These are phyloP conservation scores for Peromyscus leucopus DNA, from an alignment of 2,113 vertebrate genomes.

Conservation along the genomic window DNA sequence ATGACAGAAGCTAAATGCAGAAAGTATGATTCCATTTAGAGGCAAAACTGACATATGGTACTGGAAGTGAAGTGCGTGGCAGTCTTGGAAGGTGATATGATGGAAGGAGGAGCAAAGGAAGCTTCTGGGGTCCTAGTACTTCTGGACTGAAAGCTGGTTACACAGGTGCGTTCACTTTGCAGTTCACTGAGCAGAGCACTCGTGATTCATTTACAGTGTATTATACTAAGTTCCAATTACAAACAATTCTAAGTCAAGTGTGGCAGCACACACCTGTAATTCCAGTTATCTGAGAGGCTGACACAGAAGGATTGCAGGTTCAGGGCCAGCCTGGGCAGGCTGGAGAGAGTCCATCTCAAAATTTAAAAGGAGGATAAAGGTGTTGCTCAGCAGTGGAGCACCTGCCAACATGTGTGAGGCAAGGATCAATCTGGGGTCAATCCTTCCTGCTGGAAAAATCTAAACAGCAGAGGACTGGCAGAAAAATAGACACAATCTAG, in stretches of 20 bases:
- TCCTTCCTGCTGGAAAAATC: not conserved
- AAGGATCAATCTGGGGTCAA: not conserved
- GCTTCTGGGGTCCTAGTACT: not conserved
- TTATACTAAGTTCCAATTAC: not conserved
- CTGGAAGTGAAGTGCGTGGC: not conserved
- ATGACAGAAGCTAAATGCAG: not conserved
- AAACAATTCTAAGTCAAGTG: not conserved
- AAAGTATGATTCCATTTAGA: not conserved
- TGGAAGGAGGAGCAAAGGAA: not conserved
- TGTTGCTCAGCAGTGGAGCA: not conserved
- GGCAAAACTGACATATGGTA: not conserved
- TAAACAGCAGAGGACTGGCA: not conserved
- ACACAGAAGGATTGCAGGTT: not conserved
- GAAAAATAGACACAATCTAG: not conserved
- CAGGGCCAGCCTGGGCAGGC: not conserved
- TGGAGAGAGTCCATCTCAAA: not conserved
- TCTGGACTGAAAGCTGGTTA: not conserved
- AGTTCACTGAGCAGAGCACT: not conserved
- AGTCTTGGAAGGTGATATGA: not conserved
- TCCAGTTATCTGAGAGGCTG: not conserved
- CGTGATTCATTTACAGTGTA: not conserved
- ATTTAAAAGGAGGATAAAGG: not conserved
- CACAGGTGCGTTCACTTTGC: too few species aligned
- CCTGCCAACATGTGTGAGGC: not conserved
- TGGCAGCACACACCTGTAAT: too few species aligned